Conservation (phyloP, 92 coral and sea anemone species). For the Epizoanthus illoricatus region DNA sequence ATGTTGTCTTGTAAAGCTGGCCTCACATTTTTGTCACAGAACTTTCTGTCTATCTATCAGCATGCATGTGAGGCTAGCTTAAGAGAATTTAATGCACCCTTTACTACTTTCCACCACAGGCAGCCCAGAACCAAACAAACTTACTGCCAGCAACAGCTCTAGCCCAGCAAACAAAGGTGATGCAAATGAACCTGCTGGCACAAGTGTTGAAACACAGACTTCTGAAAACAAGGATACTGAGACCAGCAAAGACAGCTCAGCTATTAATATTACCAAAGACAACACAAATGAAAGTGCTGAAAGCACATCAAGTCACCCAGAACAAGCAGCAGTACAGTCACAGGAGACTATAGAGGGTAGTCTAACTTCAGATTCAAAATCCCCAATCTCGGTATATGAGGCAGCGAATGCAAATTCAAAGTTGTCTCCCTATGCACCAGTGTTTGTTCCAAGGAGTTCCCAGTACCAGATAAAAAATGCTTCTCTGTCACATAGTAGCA, state of each 20-base stretch:
- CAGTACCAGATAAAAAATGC: not conserved
- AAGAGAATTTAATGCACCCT: too few species aligned
- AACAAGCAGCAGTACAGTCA: too few species aligned
- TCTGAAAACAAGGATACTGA: not conserved
- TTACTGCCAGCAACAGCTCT: not conserved
- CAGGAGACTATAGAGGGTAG: too few species aligned
- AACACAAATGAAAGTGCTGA: not conserved
- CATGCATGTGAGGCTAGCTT: too few species aligned
- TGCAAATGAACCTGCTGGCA: not conserved
- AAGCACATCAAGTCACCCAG: too few species aligned
- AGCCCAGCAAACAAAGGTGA: not conserved
- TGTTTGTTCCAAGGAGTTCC: conserved; percentile 26
- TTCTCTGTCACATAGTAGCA: conserved; percentile 15
- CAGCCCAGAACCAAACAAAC: conserved; percentile 1
- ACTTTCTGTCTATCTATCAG: too few species aligned
- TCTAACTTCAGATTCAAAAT: not conserved
- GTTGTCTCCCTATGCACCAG: conserved; percentile 18
- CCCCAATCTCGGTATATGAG: conserved; percentile 14
- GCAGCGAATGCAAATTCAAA: not conserved
- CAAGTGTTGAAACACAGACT: not conserved
- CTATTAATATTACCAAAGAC: not conserved
- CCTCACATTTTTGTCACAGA: too few species aligned
- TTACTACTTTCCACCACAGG: not conserved
- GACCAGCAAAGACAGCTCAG: not conserved
- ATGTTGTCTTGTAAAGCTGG: too few species aligned